Evolutionary conservation across 2,888 invertebrate genomes (phyloP), one percentile per base, ranked within the genome.

Genomic region (Chalcis sispes): DNA sequence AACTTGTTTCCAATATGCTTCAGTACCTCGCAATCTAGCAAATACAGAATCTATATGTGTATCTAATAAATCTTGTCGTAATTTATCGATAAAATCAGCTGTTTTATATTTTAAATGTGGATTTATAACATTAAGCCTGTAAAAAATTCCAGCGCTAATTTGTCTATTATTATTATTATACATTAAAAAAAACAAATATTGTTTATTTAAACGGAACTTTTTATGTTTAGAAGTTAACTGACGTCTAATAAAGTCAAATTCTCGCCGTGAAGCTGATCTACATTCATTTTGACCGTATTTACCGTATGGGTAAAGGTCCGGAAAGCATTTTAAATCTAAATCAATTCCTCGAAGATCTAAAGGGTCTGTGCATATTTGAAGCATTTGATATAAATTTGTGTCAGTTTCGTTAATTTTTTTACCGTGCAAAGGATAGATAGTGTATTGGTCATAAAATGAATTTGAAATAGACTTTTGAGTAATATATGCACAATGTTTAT

Each of bases 131-230:
- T 52, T 52, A 7, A 23, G 13, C 13, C 4, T 52, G 4, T 52
- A 20, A 23, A 52, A 52, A 23, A 52, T 52, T 18, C 50, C 50
- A 3, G 72, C 74, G 58, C 59, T 77, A 48, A 82, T 70, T 77
- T 81, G 80, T 46, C 81, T 64, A 7, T 81, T 76, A 69, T 81
- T 83, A 23, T 75, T 72, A 62, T 83, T 74, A 70, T 81, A 67
- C 56, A 82, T 64, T 58, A 81, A 79, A 77, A 76, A 82, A 75
- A 83, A 83, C 27, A 83, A 58, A 70, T 81, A 82, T 64, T 82
- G 82, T 29, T 70, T 71, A 75, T 83, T 81, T 32, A 80, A 71
- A 62, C 83, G 59, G 75, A 82, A 85, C 56, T 72, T 59, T 40
- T 80, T 40, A 73, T 82, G 73, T 36, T 70, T 72, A 10, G 82